Conservation (phyloP, 2,113 vertebrate genomes). For the Pachycephala philippinensis region DNA sequence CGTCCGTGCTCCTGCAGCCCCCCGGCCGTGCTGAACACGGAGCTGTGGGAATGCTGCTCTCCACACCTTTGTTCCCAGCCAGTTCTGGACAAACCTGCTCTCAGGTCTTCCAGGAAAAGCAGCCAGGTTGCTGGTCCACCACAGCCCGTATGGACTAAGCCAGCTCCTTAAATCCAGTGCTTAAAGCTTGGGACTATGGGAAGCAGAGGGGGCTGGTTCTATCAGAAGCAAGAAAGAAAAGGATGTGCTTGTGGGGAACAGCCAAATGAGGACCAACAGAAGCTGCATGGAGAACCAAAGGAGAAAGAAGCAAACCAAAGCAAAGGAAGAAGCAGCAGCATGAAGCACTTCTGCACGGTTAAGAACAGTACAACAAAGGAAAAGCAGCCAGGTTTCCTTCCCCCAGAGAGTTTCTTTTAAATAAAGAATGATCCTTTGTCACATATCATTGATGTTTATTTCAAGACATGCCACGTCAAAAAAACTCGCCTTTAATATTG, state of each 20-base stretch:
- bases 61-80: background rate
- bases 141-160: accelerated
- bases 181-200: background rate
- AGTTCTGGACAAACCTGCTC: background rate
- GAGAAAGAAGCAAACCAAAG: background rate
- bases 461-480: slow-evolving; percentile 79
- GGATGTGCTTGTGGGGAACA: slow-evolving; percentile 7
- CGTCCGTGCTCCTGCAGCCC: background rate
- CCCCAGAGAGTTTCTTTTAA: slow-evolving; percentile 43
- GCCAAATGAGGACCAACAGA: background rate
- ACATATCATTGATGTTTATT: slow-evolving; percentile 77
- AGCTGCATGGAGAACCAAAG: slow-evolving; percentile 23
- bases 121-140: background rate
- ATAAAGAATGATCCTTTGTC: slow-evolving; percentile 69
- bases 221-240: slow-evolving; percentile 28
- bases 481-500: slow-evolving; percentile 70
- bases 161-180: background rate
- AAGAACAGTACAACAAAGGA: slow-evolving; percentile 35
- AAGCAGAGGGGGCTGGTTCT: background rate
- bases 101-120: background rate
- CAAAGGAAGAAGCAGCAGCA: slow-evolving; percentile 32
- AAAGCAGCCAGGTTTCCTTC: slow-evolving; percentile 48
- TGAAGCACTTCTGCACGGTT: background rate
- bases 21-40: background rate
- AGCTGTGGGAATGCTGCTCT: background rate